These are phyloP conservation scores for Thamnaconus septentrionalis DNA, from an alignment of 2,113 vertebrate genomes.

Conservation along the genomic window DNA sequence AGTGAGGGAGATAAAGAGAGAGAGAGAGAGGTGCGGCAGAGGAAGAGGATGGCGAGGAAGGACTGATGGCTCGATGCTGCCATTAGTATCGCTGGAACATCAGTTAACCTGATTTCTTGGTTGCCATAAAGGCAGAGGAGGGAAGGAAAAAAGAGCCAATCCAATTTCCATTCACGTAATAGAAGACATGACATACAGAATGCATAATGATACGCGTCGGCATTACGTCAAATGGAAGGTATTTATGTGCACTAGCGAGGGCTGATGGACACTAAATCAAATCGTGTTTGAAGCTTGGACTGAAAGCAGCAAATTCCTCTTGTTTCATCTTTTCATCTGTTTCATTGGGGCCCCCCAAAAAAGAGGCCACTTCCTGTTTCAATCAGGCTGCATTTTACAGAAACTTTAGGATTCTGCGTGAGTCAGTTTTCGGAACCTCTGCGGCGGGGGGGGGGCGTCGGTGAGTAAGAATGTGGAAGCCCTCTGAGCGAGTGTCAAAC, in stretches of 20 bases:
- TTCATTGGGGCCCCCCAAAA: too few relatives aligned
- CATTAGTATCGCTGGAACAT: conserved; percentile 62
- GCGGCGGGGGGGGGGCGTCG: conserved; percentile 11
- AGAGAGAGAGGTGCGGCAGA: conserved; percentile 32
- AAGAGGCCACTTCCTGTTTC: too few relatives aligned
- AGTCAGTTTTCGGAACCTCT: conserved; percentile 8
- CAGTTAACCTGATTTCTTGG: conserved; percentile 66
- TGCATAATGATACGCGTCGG: conserved; percentile 47
- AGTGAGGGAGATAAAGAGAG: conserved; percentile 3
- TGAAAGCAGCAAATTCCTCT: not conserved
- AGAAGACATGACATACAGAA: conserved; percentile 47
- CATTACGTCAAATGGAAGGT: conserved; percentile 45
- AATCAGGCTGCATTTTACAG: too few relatives aligned
- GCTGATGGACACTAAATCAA: conserved; percentile 33
- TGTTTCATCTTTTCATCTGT: too few relatives aligned
- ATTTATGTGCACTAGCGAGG: conserved; percentile 31
- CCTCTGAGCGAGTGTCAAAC: conserved; percentile 16
- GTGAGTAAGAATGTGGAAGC: not conserved
- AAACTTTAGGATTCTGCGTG: not conserved
- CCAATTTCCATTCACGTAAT: conserved; percentile 51
- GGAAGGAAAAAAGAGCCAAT: conserved; percentile 37
- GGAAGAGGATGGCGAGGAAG: conserved; percentile 41
- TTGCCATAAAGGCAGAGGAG: conserved; percentile 37
- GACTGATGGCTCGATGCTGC: conserved; percentile 58
- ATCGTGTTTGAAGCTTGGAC: conserved; percentile 17